phyloP scores from a whole-genome alignment of 2,113 vertebrate genomes.

The Formicarius rufipectus region DNA sequence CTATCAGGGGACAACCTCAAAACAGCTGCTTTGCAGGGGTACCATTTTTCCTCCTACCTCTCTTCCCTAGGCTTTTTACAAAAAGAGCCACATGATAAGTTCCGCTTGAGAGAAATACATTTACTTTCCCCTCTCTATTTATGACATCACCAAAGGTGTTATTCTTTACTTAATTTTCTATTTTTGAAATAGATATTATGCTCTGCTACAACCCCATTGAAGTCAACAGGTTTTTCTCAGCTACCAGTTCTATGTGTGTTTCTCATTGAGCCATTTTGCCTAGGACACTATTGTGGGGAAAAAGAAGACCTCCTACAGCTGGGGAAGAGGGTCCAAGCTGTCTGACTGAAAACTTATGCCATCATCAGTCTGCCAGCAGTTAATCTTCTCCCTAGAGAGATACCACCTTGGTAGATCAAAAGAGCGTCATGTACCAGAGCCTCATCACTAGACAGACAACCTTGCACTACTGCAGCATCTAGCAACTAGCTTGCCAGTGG shows the following conservation, averaged over 20 bases:
- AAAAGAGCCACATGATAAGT: not conserved
- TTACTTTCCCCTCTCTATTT: not conserved
- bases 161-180: not conserved
- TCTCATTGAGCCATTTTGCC: not conserved
- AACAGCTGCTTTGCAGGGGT: not conserved
- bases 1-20: not conserved
- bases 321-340: not conserved
- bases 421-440: not conserved
- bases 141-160: not conserved
- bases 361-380: not conserved
- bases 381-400: not conserved
- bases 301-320: not conserved
- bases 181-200: not conserved
- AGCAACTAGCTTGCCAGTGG: not conserved
- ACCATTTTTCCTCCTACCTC: not conserved
- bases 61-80: not conserved
- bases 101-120: not conserved
- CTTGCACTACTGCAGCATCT: not conserved
- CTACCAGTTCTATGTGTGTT: not conserved
- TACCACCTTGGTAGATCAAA: not conserved
- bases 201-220: not conserved
- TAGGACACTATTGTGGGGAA: accelerated
- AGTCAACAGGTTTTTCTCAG: not conserved
- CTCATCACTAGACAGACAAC: not conserved
- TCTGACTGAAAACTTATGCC: not conserved